Base-by-base conservation (phyloP, 2,797 vertebrate species). In the Huso huso region DNA sequence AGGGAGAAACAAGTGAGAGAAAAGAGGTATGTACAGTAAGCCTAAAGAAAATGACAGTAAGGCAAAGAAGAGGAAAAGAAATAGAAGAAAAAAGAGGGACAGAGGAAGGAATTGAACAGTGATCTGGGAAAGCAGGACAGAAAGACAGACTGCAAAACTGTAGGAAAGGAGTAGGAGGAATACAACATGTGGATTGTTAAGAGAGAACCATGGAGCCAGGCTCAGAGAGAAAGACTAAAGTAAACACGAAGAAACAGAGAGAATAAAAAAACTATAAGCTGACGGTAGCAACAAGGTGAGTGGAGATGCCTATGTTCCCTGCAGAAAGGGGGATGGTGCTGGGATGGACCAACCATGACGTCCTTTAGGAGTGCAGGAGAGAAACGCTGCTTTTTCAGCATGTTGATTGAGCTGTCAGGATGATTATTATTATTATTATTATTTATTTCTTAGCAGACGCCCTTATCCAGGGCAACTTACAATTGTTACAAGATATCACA, bases 331-430 rank as follows among this genome's bases (percentile, higher is more conserved):
- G 15, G 66, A 48, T 12, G 8, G 51, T 53, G 8, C 51, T 53
- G 12, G 51, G 55, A n/a, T 58, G 55, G 11, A 11, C 12, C 12
- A 6, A 58, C 6, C 11, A 3, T 11, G 55, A 4, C 48, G 37
- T 13, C 1, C 12, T 63, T 57, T 13, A 11, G 7, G 48, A 10
- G 57, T 62, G 48, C 65, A 55, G 61, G 49, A 62, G 49, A 78
- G 82, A 80, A 82, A 84, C 2, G 4, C 11, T 13, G 6, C 12
- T 13, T 13, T 13, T n/a, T 58, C 55, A 12, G 74, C 76, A 75
- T 73, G 81, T 84, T 88, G 89, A 91, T 92, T 89, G 90, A 86
- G 88, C 86, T 93, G 91, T 94, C 89, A 90, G 72, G 49, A 84
- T 94, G 93, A 95, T 92, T 88, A n/a, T n/a, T n/a, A n/a, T n/a